phyloP scores from a whole-genome alignment of 2,888 invertebrate genomes.

The Leptothorax acervorum region DNA sequence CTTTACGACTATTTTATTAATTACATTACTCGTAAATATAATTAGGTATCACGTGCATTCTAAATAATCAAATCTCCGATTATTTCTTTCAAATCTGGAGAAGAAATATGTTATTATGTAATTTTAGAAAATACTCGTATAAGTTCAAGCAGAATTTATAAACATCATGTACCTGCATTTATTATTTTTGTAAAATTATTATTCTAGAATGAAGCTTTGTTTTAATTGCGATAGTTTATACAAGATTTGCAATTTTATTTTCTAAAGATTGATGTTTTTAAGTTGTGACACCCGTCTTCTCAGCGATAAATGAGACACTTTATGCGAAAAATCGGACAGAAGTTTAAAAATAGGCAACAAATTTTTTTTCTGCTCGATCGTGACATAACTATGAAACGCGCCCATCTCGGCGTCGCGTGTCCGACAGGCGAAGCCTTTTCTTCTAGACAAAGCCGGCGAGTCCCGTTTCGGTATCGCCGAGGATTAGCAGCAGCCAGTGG shows the following conservation, averaged over 20 bases:
- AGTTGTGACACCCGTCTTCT: background rate
- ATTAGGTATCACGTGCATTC: background rate
- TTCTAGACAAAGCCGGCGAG: slow-evolving; percentile 11
- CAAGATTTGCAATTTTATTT: background rate
- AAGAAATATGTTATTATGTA: background rate
- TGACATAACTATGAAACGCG: background rate
- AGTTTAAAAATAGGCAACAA: background rate
- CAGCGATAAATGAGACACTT: background rate
- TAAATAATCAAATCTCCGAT: background rate
- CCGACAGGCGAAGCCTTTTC: slow-evolving; percentile 24
- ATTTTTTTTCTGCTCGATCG: background rate
- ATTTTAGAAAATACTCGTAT: background rate
- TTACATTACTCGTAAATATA: background rate
- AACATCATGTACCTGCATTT: background rate
- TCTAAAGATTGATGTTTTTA: background rate
- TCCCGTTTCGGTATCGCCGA: slow-evolving; percentile 59
- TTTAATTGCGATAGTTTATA: background rate
- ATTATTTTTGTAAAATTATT: background rate
- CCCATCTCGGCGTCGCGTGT: background rate
- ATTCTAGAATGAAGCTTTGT: background rate
- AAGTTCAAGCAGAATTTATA: background rate
- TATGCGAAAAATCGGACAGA: background rate
- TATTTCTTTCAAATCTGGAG: background rate
- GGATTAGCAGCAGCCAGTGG: slow-evolving; percentile 62
- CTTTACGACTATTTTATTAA: background rate